These are phyloP conservation scores for Leptothorax acervorum DNA, from an alignment of 2,888 invertebrate genomes.

Conservation along the genomic window DNA sequence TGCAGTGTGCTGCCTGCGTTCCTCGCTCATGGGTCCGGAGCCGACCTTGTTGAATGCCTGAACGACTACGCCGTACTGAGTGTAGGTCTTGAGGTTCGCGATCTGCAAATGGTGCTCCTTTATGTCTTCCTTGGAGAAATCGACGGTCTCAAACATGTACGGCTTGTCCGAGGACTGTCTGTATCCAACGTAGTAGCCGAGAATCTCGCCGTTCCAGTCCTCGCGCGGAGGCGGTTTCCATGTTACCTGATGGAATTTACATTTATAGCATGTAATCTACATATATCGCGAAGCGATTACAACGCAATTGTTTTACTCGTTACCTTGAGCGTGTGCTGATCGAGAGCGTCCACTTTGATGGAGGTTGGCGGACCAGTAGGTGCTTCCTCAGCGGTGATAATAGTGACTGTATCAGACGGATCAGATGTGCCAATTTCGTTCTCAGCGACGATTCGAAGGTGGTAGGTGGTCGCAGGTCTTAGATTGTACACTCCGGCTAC, in stretches of 20 bases:
- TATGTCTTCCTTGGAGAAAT: conserved; percentile 96
- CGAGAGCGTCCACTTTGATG: conserved; percentile 94
- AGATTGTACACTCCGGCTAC: conserved; percentile 96
- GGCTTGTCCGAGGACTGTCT: conserved; percentile 95
- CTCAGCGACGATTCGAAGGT: conserved; percentile 96
- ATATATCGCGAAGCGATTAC: background rate
- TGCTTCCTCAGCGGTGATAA: conserved; percentile 97
- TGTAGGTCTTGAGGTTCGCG: conserved; percentile 95
- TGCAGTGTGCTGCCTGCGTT: conserved; percentile 96
- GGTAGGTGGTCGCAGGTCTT: conserved; percentile 96
- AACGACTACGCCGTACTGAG: conserved; percentile 97
- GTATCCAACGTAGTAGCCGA: conserved; percentile 96
- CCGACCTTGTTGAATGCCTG: conserved; percentile 98
- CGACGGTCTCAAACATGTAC: conserved; percentile 96
- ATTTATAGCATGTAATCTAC: background rate
- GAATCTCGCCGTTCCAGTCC: conserved; percentile 97
- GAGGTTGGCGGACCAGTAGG: conserved; percentile 94
- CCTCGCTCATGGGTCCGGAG: conserved; percentile 95
- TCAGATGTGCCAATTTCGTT: conserved; percentile 97
- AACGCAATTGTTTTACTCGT: background rate
- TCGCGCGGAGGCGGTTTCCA: conserved; percentile 96
- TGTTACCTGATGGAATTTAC: conserved; percentile 87
- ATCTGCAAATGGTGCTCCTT: conserved; percentile 95
- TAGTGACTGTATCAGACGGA: conserved; percentile 96
- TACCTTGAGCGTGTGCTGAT: conserved; percentile 93